Conservation (phyloP, 1,140 invertebrate genomes). For the Drosophila eugracilis region DNA sequence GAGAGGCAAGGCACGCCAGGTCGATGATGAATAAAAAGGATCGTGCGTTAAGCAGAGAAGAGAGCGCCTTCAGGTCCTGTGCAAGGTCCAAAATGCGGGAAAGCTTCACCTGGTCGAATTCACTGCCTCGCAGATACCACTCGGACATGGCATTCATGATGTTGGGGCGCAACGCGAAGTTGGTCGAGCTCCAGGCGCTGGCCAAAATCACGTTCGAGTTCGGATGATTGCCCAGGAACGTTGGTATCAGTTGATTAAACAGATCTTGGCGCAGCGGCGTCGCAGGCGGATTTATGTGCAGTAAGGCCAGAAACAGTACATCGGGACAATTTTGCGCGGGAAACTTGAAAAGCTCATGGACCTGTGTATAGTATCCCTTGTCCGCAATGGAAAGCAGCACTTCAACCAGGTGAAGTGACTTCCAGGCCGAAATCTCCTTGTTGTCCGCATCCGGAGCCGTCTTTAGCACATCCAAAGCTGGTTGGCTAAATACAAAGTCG, state of each 20-base stretch:
- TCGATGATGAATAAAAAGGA: conserved; percentile 99
- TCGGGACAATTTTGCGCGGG: conserved; percentile 97
- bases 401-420: conserved; percentile 96
- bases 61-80: conserved; percentile 98
- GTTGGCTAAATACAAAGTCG: conserved; percentile 94
- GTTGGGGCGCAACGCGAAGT: conserved; percentile 91
- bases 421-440: conserved; percentile 96
- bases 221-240: conserved; percentile 97
- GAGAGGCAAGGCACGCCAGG: conserved; percentile 97
- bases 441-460: conserved; percentile 96
- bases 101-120: conserved; percentile 96
- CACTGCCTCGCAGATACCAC: conserved; percentile 94
- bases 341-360: conserved; percentile 96
- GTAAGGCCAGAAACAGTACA: conserved; percentile 93
- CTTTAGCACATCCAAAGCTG: conserved; percentile 95
- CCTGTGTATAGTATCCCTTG: conserved; percentile 91
- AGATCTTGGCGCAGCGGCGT: conserved; percentile 93
- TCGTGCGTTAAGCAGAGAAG: conserved; percentile 95
- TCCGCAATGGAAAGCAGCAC: conserved; percentile 94
- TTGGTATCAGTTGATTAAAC: conserved; percentile 93
- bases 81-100: conserved; percentile 98
- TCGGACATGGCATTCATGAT: conserved; percentile 99
- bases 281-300: conserved; percentile 93
- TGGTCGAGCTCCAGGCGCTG: conserved; percentile 95
- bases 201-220: conserved; percentile 97